Percentiles rank a stretch among this genome's conserved stretches.
These are phyloP conservation scores for Petrocephalus zakoni DNA, from an alignment of 2,113 vertebrate genomes.

Conservation along the genomic window DNA sequence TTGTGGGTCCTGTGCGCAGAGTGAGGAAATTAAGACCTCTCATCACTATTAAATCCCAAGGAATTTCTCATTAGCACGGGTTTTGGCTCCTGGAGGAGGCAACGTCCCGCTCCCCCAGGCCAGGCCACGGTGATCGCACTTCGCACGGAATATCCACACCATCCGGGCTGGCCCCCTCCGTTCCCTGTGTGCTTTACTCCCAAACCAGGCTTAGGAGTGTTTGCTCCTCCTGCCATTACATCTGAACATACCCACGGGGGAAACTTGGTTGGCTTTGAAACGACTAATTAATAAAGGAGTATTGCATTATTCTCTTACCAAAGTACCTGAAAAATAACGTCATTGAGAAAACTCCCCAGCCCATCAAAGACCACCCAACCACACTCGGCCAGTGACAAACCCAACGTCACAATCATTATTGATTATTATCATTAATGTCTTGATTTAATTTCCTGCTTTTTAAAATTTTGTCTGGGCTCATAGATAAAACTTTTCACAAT, in stretches of 20 bases:
- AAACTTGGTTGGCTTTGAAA: not conserved
- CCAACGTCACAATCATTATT: not conserved
- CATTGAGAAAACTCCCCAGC: not conserved
- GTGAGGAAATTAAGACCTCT: slow-evolving; percentile 11
- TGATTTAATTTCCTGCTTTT: not conserved
- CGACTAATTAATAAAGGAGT: not conserved
- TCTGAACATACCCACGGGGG: not conserved
- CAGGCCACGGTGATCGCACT: not conserved
- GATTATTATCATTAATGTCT: not conserved
- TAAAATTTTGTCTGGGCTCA: not conserved
- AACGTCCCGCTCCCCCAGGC: not conserved
- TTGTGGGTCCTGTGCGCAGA: not conserved
- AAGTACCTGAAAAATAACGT: not conserved
- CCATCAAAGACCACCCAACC: not conserved
- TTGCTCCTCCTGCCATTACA: not conserved
- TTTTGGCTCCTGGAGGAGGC: not conserved
- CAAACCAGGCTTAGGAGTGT: not conserved
- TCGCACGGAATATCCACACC: not conserved
- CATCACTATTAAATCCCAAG: not conserved
- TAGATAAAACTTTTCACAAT: not conserved
- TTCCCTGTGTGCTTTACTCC: not conserved
- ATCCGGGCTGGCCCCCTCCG: not conserved
- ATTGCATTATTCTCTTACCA: not conserved
- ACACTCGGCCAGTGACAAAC: not conserved
- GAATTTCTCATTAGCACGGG: slow-evolving; percentile 9